phyloP scores from a whole-genome alignment of 1,140 invertebrate genomes.

The Drosophila baimaii region DNA sequence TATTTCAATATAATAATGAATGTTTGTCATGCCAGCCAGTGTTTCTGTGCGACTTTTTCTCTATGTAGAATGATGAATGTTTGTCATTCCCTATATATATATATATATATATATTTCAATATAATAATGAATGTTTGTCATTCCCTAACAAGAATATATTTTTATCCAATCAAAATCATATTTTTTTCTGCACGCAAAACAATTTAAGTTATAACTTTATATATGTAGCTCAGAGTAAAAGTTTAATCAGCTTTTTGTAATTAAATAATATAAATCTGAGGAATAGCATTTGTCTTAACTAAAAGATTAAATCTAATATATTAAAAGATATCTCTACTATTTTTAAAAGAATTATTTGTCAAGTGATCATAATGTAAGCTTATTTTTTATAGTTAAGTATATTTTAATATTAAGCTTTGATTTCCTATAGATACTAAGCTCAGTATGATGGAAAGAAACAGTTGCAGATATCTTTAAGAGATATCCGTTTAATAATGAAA shows the following conservation, averaged over 20 bases:
- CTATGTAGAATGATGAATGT: background rate
- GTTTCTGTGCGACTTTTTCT: too few species aligned
- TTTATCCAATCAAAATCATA: slow-evolving; percentile 1
- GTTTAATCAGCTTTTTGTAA: background rate
- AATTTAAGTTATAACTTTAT: too few species aligned
- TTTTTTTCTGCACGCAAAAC: background rate
- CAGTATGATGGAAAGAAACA: too few species aligned
- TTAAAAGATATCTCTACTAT: background rate
- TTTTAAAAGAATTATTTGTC: background rate
- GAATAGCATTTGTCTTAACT: background rate
- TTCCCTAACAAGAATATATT: background rate
- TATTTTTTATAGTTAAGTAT: background rate
- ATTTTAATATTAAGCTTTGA: too few species aligned
- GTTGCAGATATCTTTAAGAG: background rate
- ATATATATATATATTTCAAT: background rate
- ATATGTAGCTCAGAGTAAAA: too few species aligned
- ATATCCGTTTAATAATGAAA: background rate
- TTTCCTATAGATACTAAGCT: too few species aligned
- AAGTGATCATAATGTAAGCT: background rate
- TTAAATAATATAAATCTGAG: background rate
- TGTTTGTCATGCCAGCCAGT: too few species aligned
- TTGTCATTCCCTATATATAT: background rate
- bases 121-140: too few species aligned
- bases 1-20: too few species aligned
- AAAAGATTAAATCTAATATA: background rate